These are phyloP conservation scores for Patiria miniata DNA, from an alignment of 35 echinoderm and acorn worm genomes.

Conservation along the genomic window DNA sequence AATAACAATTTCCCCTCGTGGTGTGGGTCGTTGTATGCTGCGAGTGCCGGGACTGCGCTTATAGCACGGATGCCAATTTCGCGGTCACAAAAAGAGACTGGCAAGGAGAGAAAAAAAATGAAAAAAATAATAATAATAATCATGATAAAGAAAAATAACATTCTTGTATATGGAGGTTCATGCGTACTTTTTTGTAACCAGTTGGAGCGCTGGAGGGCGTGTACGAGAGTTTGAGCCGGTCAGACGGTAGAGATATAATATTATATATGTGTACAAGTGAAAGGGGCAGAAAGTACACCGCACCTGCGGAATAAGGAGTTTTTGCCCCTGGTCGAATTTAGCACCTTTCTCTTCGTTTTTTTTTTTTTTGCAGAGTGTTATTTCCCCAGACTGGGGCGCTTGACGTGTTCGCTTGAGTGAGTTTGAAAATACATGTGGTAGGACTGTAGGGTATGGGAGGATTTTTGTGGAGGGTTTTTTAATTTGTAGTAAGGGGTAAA, in stretches of 20 bases:
- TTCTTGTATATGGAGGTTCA: slow-evolving; percentile 21
- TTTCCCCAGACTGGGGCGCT: slow-evolving; percentile 2
- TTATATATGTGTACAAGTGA: no score
- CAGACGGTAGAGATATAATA: neutral
- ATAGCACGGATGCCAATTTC: slow-evolving; percentile 3
- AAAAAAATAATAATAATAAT: slow-evolving; percentile 17
- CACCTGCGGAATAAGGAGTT: neutral
- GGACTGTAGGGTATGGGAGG: neutral
- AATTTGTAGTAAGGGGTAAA: no score
- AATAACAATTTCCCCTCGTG: slow-evolving; percentile 31
- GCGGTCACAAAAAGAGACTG: slow-evolving; percentile 10
- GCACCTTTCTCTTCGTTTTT: slow-evolving; percentile 9
- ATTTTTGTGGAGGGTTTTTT: neutral
- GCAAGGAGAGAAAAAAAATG: neutral
- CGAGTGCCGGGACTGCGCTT: neutral
- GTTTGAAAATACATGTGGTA: neutral
- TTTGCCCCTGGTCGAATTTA: slow-evolving; percentile 20
- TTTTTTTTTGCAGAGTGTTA: neutral
- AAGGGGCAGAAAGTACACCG: neutral
- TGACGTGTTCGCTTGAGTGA: slow-evolving; percentile 12
- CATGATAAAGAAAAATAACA: slow-evolving; percentile 17
- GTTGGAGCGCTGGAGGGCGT: neutral
- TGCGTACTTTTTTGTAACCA: slow-evolving; percentile 29
- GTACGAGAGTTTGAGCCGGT: neutral
- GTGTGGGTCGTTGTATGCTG: neutral